Evolutionary conservation across 2,888 invertebrate species (phyloP), one percentile per base, ranked within the genome.

Genomic region (Junonia oenone): DNA sequence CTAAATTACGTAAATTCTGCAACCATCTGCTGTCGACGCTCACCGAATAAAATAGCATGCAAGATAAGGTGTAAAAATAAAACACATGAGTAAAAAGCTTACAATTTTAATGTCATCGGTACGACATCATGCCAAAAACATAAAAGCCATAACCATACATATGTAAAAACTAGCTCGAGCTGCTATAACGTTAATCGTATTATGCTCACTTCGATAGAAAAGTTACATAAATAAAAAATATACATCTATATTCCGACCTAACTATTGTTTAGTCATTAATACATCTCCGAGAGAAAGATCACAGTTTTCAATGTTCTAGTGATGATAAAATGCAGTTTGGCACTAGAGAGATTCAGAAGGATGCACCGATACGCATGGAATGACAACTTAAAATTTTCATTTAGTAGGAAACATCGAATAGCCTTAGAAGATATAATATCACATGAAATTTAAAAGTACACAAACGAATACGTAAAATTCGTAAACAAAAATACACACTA

Each of bases 91-190:
- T 83, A 82, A 78, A 81, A 89, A 90, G 90, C 89, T 83, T 87
- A 85, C 81, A 88, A 84, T 84, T 88, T 85, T 88, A 89, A 86
- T 88, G 87, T 86, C 83, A 80, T 76, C 75, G 72, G 76, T 75
- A 74, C 73, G 84, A 88, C 85, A 83, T 80, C 83, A 83, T 86
- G 88, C 85, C 85, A 81, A 82, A 40, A 81, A 79, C 75, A 78
- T 76, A 76, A 68, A 83, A 87, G 85, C 87, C 79, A 78, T 82
- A 76, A 84, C 80, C 75, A 68, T 53, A 59, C 27, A 45, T 71
- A 72, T 19, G 40, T 43, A 43, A 69, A 72, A 75, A 71, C 77
- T 81, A 81, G 74, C 69, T 68, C 69, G 76, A 70, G 74, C 71
- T 73, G 75, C 72, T 27, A 57, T 49, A 19, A 38, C 26, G 43